A percentile compares a stretch with the other conserved stretches of the same genome.
Conservation (phyloP, 2,888 invertebrate genomes). For the Camptogramma bilineatum region DNA sequence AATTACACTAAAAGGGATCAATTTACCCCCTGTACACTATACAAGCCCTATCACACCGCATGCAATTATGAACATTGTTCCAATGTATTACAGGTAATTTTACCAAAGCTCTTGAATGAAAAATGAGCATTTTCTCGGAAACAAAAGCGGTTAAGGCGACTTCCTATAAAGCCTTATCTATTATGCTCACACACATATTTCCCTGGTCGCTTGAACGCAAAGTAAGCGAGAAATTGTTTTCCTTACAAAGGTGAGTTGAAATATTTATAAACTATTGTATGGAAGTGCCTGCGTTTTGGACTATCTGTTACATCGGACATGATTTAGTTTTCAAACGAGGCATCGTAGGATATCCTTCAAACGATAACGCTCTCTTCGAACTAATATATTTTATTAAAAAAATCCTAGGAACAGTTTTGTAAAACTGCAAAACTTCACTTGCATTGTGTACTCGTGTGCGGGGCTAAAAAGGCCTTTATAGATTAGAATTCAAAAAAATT, state of each 20-base stretch:
- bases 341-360: not conserved
- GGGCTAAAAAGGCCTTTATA: no score
- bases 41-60: slow-evolving; percentile 53
- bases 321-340: slow-evolving; percentile 1
- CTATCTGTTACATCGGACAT: slow-evolving; percentile 23
- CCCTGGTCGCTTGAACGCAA: slow-evolving; percentile 71
- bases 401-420: not conserved
- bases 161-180: slow-evolving; percentile 74
- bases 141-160: slow-evolving; percentile 75
- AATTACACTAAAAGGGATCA: slow-evolving; percentile 64
- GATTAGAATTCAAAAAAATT: no score
- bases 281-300: slow-evolving; percentile 28
- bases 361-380: not conserved
- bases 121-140: slow-evolving; percentile 74
- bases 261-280: slow-evolving; percentile 64
- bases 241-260: slow-evolving; percentile 64
- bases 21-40: slow-evolving; percentile 53
- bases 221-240: slow-evolving; percentile 79
- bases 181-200: slow-evolving; percentile 69
- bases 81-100: slow-evolving; percentile 67
- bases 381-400: not conserved
- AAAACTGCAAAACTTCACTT: no score
- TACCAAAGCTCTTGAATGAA: slow-evolving; percentile 63
- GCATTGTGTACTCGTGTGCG: no score
- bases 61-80: slow-evolving; percentile 65